phyloP scores from a whole-genome alignment of 1,140 invertebrate genomes.

The Drosophila pseudoananassae region DNA sequence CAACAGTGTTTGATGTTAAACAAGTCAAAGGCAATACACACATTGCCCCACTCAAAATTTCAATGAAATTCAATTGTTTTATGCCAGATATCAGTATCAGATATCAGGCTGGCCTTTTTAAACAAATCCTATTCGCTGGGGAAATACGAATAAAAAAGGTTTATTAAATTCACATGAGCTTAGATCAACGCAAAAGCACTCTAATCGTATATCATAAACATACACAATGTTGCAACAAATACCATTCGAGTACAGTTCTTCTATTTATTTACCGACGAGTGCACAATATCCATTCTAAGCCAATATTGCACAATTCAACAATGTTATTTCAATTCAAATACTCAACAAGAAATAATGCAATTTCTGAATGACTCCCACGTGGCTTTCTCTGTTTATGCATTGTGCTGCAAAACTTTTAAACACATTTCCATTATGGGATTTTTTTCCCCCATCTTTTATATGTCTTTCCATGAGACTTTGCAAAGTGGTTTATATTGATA shows the following conservation, averaged over 20 bases:
- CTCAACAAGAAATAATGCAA: slow-evolving; percentile 46
- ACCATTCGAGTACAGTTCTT: neutral
- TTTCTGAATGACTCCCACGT: slow-evolving; percentile 33
- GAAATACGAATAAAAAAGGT: slow-evolving; percentile 9
- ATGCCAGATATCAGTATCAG: neutral
- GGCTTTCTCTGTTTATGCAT: slow-evolving; percentile 25
- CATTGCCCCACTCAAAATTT: slow-evolving; percentile 3
- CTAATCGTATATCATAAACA: slow-evolving; percentile 32
- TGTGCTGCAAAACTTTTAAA: slow-evolving; percentile 43
- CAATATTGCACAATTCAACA: slow-evolving; percentile 48
- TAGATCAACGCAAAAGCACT: slow-evolving; percentile 17
- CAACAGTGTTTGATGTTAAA: slow-evolving; percentile 34
- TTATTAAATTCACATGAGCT: slow-evolving; percentile 1
- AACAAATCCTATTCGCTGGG: slow-evolving; percentile 33
- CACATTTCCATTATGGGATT: slow-evolving; percentile 29
- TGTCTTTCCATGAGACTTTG: slow-evolving; percentile 18
- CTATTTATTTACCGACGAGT: slow-evolving; percentile 47
- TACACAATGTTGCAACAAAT: slow-evolving; percentile 10
- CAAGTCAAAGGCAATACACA: slow-evolving; percentile 9
- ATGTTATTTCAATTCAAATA: slow-evolving; percentile 57
- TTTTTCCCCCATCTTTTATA: slow-evolving; percentile 7
- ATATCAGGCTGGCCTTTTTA: slow-evolving; percentile 5
- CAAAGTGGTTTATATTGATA: slow-evolving; percentile 22
- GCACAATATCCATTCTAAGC: slow-evolving; percentile 50
- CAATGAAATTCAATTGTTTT: slow-evolving; percentile 24